Evolutionary conservation across 2,797 vertebrate species (phyloP).

Genomic region (Pagetopsis macropterus): DNA sequence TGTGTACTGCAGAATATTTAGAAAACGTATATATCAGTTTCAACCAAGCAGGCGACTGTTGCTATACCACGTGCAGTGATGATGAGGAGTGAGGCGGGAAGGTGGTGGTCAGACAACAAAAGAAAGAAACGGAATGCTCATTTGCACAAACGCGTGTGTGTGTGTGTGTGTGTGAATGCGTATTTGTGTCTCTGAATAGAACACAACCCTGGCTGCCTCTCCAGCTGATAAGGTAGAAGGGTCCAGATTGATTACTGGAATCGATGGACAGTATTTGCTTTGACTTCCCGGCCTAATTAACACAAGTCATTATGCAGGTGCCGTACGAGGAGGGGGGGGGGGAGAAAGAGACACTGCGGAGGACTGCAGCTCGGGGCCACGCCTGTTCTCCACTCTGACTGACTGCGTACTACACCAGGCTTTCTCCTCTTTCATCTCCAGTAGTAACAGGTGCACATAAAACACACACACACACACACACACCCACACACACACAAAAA

Average conservation of each 20-base stretch:
- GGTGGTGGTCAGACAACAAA: slow-evolving; percentile 32
- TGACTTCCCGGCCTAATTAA: slow-evolving; percentile 72
- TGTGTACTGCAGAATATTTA: neutral
- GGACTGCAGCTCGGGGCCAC: slow-evolving; percentile 72
- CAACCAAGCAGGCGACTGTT: slow-evolving; percentile 43
- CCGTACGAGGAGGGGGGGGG: slow-evolving; percentile 27
- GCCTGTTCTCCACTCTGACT: slow-evolving; percentile 60
- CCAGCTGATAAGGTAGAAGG: slow-evolving; percentile 33
- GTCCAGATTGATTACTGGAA: slow-evolving; percentile 66
- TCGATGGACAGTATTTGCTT: slow-evolving; percentile 70
- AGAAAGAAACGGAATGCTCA: slow-evolving; percentile 7
- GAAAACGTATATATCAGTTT: slow-evolving; percentile 2
- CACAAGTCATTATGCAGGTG: slow-evolving; percentile 64
- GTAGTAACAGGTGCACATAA: too few species aligned
- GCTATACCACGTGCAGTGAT: slow-evolving; percentile 41
- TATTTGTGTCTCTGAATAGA: slow-evolving; percentile 7
- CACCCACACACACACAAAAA: neutral
- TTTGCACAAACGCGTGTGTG: slow-evolving; percentile 1
- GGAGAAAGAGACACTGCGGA: slow-evolving; percentile 61
- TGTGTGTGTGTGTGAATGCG: neutral
- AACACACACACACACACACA: neutral
- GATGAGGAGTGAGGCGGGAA: slow-evolving; percentile 16
- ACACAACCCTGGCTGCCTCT: slow-evolving; percentile 36
- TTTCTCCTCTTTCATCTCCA: slow-evolving; percentile 10
- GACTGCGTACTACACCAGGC: slow-evolving; percentile 17